Base-by-base conservation (phyloP, 2,113 vertebrate species). In the Grantiella picta region DNA sequence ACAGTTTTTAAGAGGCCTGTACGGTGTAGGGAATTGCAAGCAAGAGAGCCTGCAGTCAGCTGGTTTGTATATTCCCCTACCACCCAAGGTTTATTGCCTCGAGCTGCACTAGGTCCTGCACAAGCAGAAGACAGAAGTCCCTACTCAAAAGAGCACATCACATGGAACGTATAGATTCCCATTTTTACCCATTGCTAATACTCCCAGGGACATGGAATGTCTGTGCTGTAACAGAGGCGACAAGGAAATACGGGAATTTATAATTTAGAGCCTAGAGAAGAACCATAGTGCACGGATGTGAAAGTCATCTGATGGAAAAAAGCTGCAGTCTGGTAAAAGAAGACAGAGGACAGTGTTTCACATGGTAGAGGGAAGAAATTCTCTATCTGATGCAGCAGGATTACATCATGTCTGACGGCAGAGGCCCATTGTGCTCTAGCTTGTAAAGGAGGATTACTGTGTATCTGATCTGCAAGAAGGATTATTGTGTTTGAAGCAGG, bases 391-490 rank as follows among this genome's bases (percentile, higher is more conserved):
- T 92, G 90, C 87, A 73, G 82, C 70, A 80, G 94, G 92, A 96
- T 97, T 95, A 96, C 92, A 93, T 91, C 86, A 95, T 53, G 92
- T 94, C 95, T 96, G 90, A 95, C 3, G 65, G 89, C 92, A 91
- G 72, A 97, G 68, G 70, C 83, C 91, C 92, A 89, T 93, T 95
- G 97, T 95, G 83, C 89, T 95, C 86, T 57, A 11, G 3, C 94
- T 91, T 86, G 86, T 89, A 89, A 93, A 96, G 93, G 80, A 95
- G 94, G 95, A 96, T 97, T 97, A 97, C 86, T 10, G 49, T 28
- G 12, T 85, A 95, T 95, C 97, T 95, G 95, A 97, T 96, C 93
- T 91, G 86, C 85, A 82, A 72, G 86, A 88, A 92, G 95, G 95
- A 96, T 97, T 96, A 96, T 18, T 80, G 93, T 60, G 90, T 91